Evolutionary conservation across 2,888 invertebrate genomes (phyloP).

Genomic region (Nomada lathburiana): DNA sequence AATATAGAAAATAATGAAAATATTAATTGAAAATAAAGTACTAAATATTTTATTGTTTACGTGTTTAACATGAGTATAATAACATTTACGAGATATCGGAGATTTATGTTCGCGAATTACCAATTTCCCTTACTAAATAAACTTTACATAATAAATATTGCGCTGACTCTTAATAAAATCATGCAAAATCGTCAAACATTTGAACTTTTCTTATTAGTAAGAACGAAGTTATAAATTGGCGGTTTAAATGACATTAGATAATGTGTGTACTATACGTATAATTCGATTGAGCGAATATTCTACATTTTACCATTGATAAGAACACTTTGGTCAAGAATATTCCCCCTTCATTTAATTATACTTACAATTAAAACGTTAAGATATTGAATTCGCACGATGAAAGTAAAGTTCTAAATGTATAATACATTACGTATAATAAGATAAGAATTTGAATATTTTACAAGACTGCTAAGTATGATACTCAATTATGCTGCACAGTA

Average conservation of each 20-base stretch:
- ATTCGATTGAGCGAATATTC: constrained; percentile 3
- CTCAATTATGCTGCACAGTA: neutral
- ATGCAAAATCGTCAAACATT: constrained; percentile 12
- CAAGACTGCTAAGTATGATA: neutral
- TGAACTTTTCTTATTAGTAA: neutral
- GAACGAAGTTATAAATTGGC: neutral
- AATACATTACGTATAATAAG: neutral
- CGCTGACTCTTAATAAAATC: constrained; percentile 1
- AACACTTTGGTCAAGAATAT: constrained; percentile 37
- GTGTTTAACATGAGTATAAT: too few relatives aligned
- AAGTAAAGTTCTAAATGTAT: constrained; percentile 5
- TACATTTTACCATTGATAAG: constrained; percentile 15
- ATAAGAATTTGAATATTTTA: constrained; percentile 1
- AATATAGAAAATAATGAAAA: too few relatives aligned
- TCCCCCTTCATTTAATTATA: neutral
- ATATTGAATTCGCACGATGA: neutral
- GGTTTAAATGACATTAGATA: neutral
- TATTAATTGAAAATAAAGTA: too few relatives aligned
- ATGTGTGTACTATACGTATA: neutral
- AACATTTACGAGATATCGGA: too few relatives aligned
- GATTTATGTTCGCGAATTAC: too few relatives aligned
- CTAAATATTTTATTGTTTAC: too few relatives aligned
- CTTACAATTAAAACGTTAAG: neutral
- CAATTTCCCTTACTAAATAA: too few relatives aligned
- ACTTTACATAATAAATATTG: neutral